Conservation (phyloP, 2,113 vertebrate genomes). For the Nothocercus julius region DNA sequence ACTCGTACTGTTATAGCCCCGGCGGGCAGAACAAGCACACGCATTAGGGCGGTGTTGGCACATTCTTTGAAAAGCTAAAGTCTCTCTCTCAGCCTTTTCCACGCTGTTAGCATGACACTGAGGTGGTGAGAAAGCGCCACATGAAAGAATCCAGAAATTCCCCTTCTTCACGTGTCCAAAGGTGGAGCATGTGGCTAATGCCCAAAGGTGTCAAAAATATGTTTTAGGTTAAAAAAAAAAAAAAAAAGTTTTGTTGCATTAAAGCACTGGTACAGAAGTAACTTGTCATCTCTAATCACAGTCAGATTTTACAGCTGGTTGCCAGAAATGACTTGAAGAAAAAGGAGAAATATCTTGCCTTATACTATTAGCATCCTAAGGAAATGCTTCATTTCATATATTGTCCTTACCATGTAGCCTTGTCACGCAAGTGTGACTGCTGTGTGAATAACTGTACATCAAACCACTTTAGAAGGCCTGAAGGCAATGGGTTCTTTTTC, state of each 20-base stretch:
- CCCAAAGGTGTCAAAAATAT: background rate
- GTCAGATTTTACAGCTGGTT: conserved; percentile 38
- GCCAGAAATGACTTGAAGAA: conserved; percentile 24
- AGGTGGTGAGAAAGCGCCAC: background rate
- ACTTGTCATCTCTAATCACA: conserved; percentile 33
- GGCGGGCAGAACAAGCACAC: background rate
- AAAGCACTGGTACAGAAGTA: background rate
- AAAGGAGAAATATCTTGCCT: conserved; percentile 26
- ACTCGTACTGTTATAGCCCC: background rate
- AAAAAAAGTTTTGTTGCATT: background rate
- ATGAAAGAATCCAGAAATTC: background rate
- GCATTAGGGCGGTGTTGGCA: background rate
- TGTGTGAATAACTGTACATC: background rate
- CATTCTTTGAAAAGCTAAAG: background rate
- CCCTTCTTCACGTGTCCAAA: background rate
- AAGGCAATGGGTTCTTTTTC: background rate
- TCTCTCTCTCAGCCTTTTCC: background rate
- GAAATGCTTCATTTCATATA: background rate
- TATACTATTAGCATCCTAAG: conserved; percentile 16
- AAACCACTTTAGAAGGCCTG: conserved; percentile 18
- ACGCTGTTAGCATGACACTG: fast-evolving
- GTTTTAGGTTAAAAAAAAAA: background rate
- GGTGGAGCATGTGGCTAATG: background rate
- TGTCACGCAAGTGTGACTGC: conserved; percentile 44
- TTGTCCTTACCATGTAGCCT: background rate